A percentile compares a stretch with the other conserved stretches of the same genome.
These are phyloP conservation scores for Rousettus madagascariensis DNA, from an alignment of 2,797 vertebrate species.

Conservation along the genomic window DNA sequence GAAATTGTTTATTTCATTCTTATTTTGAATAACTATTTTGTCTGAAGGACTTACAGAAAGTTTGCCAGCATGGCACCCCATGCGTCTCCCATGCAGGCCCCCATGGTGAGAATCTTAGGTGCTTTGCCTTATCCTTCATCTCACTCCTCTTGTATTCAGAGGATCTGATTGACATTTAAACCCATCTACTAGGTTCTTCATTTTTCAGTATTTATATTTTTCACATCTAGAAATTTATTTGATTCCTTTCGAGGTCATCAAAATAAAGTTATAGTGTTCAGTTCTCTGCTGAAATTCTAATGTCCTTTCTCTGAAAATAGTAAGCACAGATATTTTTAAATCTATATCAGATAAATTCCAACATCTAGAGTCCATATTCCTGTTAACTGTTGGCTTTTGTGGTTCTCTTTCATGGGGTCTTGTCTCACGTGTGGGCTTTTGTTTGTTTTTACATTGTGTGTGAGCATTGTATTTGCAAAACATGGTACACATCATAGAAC, in stretches of 20 bases:
- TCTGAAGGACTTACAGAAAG: background rate
- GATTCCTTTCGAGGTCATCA: background rate
- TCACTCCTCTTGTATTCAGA: background rate
- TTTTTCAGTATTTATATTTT: background rate
- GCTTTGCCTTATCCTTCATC: background rate
- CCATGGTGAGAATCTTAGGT: background rate
- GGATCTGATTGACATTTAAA: background rate
- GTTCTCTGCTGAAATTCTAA: background rate
- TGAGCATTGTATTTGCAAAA: background rate
- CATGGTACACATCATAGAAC: background rate
- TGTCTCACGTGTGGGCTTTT: background rate
- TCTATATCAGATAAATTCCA: background rate
- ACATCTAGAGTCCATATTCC: background rate
- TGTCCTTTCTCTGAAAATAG: slow-evolving; percentile 12
- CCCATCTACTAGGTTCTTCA: background rate
- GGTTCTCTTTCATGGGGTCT: background rate
- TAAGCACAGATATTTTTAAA: background rate
- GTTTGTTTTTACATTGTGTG: background rate
- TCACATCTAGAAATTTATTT: background rate
- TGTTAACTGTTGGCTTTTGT: background rate
- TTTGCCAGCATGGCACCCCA: background rate
- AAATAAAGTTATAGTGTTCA: background rate
- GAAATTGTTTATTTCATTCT: background rate
- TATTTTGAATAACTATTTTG: slow-evolving; percentile 8
- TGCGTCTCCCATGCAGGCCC: background rate